These are phyloP conservation scores for Penaeus vannamei DNA, from an alignment of 1,140 invertebrate genomes.

Conservation along the genomic window DNA sequence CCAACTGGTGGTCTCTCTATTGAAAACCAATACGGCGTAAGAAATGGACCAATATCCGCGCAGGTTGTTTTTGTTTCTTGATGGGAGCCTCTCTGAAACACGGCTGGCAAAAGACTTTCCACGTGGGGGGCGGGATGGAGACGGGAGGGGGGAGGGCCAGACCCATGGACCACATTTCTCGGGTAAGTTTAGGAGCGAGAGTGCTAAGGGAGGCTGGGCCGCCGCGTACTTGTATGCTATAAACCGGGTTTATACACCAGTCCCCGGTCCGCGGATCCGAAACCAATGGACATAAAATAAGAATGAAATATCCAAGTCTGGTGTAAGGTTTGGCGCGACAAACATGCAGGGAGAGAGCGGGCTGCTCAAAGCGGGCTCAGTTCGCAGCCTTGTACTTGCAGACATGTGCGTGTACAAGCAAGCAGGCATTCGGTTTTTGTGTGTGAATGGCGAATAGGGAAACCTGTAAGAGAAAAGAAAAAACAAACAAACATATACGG, in stretches of 20 bases:
- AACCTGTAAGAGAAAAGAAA: no score
- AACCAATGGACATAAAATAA: constrained; percentile 36
- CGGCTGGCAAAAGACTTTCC: constrained; percentile 32
- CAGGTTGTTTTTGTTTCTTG: constrained; percentile 48
- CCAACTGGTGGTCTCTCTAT: constrained; percentile 49
- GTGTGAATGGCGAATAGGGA: no score
- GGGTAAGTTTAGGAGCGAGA: no score
- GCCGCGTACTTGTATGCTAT: no score
- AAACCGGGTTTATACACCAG: constrained; percentile 35
- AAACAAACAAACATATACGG: no score
- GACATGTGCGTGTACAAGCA: no score
- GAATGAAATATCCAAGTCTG: constrained; percentile 33
- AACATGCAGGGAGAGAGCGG: not conserved
- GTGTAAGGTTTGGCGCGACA: not conserved
- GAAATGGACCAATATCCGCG: constrained; percentile 54
- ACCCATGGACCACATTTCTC: no score
- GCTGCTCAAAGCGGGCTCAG: no score
- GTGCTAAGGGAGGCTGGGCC: no score
- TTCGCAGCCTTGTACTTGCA: no score
- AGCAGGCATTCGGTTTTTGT: no score
- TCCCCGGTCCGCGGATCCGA: constrained; percentile 5
- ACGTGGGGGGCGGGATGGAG: not conserved
- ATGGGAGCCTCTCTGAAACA: constrained; percentile 30
- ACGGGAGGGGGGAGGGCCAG: no score
- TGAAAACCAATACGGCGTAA: constrained; percentile 57